These are phyloP conservation scores for Bombus pyrosoma DNA, from an alignment of 1,140 invertebrate species.

Conservation along the genomic window DNA sequence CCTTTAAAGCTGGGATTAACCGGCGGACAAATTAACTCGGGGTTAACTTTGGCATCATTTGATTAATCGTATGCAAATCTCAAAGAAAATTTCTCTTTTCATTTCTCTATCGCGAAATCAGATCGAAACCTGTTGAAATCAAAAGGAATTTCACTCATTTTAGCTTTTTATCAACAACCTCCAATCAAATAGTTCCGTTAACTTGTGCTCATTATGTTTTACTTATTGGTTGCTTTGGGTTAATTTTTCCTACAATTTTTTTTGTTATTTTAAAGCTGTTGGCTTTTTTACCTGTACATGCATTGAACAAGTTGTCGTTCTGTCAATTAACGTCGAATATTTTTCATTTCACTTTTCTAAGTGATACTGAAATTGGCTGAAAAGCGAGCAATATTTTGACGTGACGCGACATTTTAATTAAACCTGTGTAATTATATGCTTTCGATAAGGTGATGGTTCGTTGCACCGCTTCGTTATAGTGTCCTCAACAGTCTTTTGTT, in stretches of 20 bases:
- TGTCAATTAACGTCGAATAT: slow-evolving; percentile 27
- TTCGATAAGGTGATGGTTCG: not conserved
- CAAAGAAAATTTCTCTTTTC: not conserved
- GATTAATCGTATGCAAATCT: slow-evolving; percentile 31
- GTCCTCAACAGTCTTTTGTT: not conserved
- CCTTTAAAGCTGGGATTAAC: slow-evolving; percentile 55
- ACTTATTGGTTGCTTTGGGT: not conserved
- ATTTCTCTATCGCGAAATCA: not conserved
- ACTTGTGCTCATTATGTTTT: no score
- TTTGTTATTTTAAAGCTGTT: not conserved
- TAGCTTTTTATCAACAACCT: no score
- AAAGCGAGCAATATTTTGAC: not conserved
- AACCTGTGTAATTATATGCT: not conserved
- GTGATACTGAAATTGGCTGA: not conserved
- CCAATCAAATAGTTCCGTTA: not conserved
- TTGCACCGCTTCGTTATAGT: not conserved
- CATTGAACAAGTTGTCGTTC: not conserved
- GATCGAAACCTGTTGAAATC: not conserved
- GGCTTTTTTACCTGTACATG: not conserved
- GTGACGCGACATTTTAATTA: slow-evolving; percentile 15
- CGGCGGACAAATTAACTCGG: slow-evolving; percentile 55
- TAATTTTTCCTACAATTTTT: not conserved
- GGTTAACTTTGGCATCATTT: slow-evolving; percentile 41
- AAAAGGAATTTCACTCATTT: no score
- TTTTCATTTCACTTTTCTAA: no score